Evolutionary conservation across 2,888 invertebrate species (phyloP), one percentile per base, ranked within the genome.

Genomic region (Hirtodrosophila histrioides): DNA sequence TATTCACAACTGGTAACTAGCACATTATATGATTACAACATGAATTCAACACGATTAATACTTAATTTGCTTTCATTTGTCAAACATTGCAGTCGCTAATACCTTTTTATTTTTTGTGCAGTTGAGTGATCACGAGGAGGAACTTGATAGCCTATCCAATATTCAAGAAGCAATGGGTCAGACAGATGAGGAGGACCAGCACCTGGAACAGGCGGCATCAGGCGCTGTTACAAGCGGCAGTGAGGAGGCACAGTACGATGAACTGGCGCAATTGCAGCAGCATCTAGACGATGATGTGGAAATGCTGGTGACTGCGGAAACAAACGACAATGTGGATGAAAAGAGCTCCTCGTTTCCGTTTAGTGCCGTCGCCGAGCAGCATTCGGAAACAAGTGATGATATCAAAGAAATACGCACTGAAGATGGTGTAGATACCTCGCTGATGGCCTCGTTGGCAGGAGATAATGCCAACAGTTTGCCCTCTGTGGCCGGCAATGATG

Each of bases 401-500:
- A 53, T 85, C 1, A 89, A 89, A 27, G 91, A 88, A 36, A 70
- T 7, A 2, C 86, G 88, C 7, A 85, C 82, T 29, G 79, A 83
- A 23, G 88, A 88, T 36, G 84, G 84, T 9, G 91, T 91, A 23
- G 92, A 91, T 51, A 92, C 89, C 31, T 91, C 90, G 2, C 74
- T 92, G 8, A 66, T 92, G 7, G 92, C 92, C 2, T 92, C 91
- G 7, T 75, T 92, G 33, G 92, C 89, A 4, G 92, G 91, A 0
- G 92, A 92, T 55, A 92, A 92, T 82, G 92, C 92, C 3, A 92
- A 92, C 43, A 92, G 92, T 44, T 74, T 92, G 46, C 92, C 92
- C 0, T 92, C 92, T 4, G 91, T 89, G 3, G 90, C 89, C 0
- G 91, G 91, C 17, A 91, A 91, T 46, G 89, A 89, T 39, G 88